Evolutionary conservation across 2,888 invertebrate genomes (phyloP), one percentile per base, ranked within the genome.

Genomic region (Seira ritae): DNA sequence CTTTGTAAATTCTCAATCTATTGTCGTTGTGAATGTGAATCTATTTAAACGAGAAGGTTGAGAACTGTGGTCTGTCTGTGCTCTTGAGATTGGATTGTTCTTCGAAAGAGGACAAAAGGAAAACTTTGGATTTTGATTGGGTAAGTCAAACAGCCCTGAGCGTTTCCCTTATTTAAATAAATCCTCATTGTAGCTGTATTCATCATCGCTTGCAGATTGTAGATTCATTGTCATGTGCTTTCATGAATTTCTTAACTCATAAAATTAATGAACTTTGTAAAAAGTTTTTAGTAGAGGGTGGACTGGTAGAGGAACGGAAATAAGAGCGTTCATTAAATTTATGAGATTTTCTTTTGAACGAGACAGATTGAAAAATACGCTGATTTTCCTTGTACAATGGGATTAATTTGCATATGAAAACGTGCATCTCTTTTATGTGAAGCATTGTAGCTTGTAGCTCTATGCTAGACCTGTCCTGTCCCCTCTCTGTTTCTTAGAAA

Each of bases 341-440:
- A 67, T 1, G 1, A 12, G 12, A 24, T 67, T 22, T 19, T 24
- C 67, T n/a, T n/a, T n/a, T n/a, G n/a, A n/a, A n/a, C n/a, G n/a
- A n/a, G n/a, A n/a, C n/a, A n/a, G n/a, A n/a, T n/a, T n/a, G n/a
- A n/a, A n/a, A n/a, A n/a, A n/a, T n/a, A n/a, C n/a, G n/a, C n/a
- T n/a, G n/a, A n/a, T n/a, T n/a, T n/a, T n/a, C n/a, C n/a, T n/a
- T n/a, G n/a, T n/a, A 67, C 24, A 71, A 71, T 1, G 23, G 17
- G 2, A 62, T 4, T 20, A 60, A 72, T 72, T 62, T 72, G 19
- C 72, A 72, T 72, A 72, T 60, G 72, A 72, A 72, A 60, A 72
- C 62, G 17, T 8, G 8, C 17, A 4, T 22, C 12, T 23, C 22
- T 17, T 12, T 65, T 17, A 65, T 19, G 12, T 31, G 24, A 67